These are phyloP conservation scores for Callipepla californica DNA, from an alignment of 2,113 vertebrate genomes.

Conservation along the genomic window DNA sequence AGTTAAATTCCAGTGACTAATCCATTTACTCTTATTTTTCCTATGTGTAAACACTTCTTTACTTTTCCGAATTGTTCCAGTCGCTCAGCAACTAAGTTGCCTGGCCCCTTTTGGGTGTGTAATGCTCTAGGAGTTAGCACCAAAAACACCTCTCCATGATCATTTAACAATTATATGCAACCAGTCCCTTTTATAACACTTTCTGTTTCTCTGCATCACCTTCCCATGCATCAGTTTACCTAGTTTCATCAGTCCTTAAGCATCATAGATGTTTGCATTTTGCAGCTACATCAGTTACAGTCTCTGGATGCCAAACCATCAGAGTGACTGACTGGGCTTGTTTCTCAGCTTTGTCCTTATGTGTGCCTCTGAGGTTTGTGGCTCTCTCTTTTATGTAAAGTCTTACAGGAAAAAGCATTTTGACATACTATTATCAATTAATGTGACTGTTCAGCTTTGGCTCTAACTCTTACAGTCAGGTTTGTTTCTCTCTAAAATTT, in stretches of 20 bases:
- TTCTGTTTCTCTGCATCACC: neutral
- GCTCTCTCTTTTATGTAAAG: neutral
- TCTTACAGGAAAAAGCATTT: neutral
- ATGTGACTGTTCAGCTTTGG: neutral
- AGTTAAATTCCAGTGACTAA: neutral
- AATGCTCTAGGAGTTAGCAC: neutral
- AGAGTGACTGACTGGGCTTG: neutral
- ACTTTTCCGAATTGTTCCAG: neutral
- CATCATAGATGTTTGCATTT: neutral
- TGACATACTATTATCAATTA: neutral
- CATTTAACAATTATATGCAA: neutral
- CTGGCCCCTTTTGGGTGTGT: neutral
- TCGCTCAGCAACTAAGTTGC: neutral
- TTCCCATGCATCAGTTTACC: neutral
- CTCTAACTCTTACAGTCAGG: neutral
- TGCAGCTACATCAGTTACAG: accelerated
- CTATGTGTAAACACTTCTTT: neutral
- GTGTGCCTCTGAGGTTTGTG: neutral
- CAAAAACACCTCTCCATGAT: neutral
- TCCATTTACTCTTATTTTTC: neutral
- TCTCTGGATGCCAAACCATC: neutral
- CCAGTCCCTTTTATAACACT: neutral
- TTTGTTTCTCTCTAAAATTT: neutral
- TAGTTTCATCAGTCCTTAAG: neutral
- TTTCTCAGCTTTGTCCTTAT: neutral